phyloP scores from a whole-genome alignment of 2,797 vertebrate species.

The Loriculus beryllinus region DNA sequence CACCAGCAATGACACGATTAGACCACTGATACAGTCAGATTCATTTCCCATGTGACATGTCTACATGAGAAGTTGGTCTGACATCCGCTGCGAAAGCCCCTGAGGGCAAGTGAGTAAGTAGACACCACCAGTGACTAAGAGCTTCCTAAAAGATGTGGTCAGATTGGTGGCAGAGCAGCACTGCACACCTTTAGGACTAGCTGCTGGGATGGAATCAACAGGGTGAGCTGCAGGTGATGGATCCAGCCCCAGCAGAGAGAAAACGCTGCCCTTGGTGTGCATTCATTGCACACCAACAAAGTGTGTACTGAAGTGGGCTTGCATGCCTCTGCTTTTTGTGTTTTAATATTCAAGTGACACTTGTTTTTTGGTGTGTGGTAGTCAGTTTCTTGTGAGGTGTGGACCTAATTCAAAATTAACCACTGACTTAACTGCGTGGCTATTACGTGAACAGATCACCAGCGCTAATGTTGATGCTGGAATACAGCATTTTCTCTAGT shows the following conservation, averaged over 20 bases:
- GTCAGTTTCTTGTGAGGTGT: background rate
- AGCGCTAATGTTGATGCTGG: background rate
- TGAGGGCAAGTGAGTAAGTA: background rate
- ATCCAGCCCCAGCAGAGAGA: background rate
- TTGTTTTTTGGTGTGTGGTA: background rate
- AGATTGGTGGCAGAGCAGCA: background rate
- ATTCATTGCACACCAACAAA: background rate
- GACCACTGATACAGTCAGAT: background rate
- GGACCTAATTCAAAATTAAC: background rate
- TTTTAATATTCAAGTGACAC: background rate
- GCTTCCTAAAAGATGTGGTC: background rate
- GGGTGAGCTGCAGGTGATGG: background rate
- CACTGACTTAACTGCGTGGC: too few species aligned
- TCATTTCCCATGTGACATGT: background rate
- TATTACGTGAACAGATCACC: background rate
- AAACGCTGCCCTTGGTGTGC: accelerated
- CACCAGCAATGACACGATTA: background rate
- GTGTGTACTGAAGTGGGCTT: background rate
- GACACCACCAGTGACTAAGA: background rate
- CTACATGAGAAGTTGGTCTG: background rate
- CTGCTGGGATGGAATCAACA: background rate
- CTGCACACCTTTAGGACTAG: background rate
- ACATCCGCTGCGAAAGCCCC: background rate
- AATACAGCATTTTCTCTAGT: background rate
- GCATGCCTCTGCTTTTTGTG: background rate